These are phyloP conservation scores for Acropora yongei DNA, from an alignment of 64 coral and sea anemone species.

Conservation along the genomic window DNA sequence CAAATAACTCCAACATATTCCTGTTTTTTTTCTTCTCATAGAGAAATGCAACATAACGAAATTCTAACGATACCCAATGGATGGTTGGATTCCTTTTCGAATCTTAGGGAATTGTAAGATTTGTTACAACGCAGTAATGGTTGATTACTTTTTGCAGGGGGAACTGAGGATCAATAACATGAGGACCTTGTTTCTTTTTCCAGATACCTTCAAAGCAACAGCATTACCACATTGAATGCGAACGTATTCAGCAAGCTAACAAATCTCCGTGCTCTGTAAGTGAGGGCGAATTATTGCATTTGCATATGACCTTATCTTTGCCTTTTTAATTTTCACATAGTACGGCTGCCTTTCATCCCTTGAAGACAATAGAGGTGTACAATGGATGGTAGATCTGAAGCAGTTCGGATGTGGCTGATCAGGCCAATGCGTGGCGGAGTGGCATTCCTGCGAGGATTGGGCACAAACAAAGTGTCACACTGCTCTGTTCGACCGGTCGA, in stretches of 20 bases:
- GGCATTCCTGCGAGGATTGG: no score
- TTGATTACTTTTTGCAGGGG: no score
- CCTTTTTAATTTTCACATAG: not conserved
- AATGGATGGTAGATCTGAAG: no score
- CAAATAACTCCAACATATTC: not conserved
- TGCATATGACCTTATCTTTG: not conserved
- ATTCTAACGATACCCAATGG: slow-evolving; percentile 54
- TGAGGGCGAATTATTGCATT: not conserved
- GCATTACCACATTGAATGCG: slow-evolving; percentile 7
- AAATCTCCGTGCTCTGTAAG: slow-evolving; percentile 52
- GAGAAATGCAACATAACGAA: slow-evolving; percentile 57
- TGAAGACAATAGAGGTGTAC: no score
- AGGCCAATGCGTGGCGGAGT: no score
- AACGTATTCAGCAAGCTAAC: slow-evolving; percentile 40
- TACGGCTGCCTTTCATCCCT: no score
- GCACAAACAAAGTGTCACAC: no score
- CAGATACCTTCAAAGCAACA: slow-evolving; percentile 48
- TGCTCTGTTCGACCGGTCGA: no score
- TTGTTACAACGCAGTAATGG: no score
- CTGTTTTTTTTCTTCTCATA: not conserved
- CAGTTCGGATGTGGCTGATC: no score
- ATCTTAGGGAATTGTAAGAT: slow-evolving; percentile 31
- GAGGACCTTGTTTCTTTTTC: not conserved
- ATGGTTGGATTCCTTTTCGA: slow-evolving; percentile 49
- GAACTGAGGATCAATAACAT: not conserved